A percentile compares a stretch with the other conserved stretches of the same genome.
These are phyloP conservation scores for Epistrophe grossulariae DNA, from an alignment of 2,888 invertebrate genomes.

Conservation along the genomic window DNA sequence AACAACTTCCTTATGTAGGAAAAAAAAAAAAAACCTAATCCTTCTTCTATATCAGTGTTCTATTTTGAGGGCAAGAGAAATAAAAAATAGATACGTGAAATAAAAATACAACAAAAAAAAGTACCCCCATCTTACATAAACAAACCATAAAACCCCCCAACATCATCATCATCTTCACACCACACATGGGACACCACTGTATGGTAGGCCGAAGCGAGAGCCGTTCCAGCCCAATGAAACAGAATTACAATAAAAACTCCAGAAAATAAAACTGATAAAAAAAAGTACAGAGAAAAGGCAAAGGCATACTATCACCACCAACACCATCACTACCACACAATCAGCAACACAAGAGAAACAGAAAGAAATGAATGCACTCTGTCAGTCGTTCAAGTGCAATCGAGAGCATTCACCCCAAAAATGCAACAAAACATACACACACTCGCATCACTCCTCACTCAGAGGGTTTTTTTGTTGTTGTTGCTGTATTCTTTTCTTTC, in stretches of 20 bases:
- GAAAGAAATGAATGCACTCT: constrained; percentile 75
- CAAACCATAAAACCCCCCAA: constrained; percentile 73
- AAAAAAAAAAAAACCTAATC: constrained; percentile 23
- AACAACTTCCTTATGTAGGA: constrained; percentile 71
- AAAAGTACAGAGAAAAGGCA: background rate
- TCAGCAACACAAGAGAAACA: constrained; percentile 42
- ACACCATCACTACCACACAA: constrained; percentile 5
- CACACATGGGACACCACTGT: constrained; percentile 36
- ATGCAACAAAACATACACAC: constrained; percentile 44
- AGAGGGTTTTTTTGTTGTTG: constrained; percentile 25
- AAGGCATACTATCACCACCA: background rate
- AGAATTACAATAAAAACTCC: constrained; percentile 32
- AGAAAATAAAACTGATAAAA: constrained; percentile 15
- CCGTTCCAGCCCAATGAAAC: constrained; percentile 62
- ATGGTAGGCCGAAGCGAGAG: constrained; percentile 24
- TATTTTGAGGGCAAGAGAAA: constrained; percentile 65
- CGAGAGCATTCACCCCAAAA: constrained; percentile 80
- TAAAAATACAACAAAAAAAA: constrained; percentile 52
- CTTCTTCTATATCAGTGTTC: constrained; percentile 72
- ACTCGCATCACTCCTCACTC: constrained; percentile 9
- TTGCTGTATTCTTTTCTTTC: background rate
- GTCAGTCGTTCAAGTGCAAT: constrained; percentile 82
- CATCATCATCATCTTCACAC: constrained; percentile 9
- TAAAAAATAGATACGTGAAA: constrained; percentile 29
- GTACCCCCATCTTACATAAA: constrained; percentile 68